These are phyloP conservation scores for Peromyscus nudipes DNA, from an alignment of 2,797 vertebrate species.

Conservation along the genomic window DNA sequence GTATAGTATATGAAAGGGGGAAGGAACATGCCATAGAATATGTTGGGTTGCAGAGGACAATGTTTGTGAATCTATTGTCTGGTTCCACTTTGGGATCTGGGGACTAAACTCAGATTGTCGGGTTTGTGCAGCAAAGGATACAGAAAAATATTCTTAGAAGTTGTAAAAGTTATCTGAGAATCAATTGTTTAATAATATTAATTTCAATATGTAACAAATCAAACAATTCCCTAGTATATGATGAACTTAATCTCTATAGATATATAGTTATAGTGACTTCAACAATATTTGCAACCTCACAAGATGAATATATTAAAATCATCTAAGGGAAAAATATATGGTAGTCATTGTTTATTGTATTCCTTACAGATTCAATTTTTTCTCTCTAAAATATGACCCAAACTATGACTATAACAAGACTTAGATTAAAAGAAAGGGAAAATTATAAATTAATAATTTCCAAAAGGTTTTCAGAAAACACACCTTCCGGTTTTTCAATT, in stretches of 20 bases:
- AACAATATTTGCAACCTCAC: neutral
- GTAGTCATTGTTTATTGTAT: neutral
- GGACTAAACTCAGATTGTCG: neutral
- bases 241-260: neutral
- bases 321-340: neutral
- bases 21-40: neutral
- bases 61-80: neutral
- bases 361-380: slow-evolving; percentile 26
- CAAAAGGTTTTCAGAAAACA: neutral
- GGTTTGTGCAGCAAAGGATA: too few relatives aligned
- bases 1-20: too few relatives aligned
- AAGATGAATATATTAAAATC: neutral
- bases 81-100: neutral
- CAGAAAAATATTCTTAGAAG: neutral
- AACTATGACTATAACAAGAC: neutral
- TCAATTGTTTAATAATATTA: neutral
- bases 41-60: too few relatives aligned
- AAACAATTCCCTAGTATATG: neutral
- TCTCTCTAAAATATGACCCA: neutral
- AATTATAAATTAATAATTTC: neutral
- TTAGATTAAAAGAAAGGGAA: neutral
- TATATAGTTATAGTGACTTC: neutral
- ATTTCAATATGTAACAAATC: neutral
- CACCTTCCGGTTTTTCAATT: slow-evolving; percentile 10
- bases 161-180: neutral